These are phyloP conservation scores for Chironomus riparius DNA, from an alignment of 2,888 invertebrate genomes.

Conservation along the genomic window DNA sequence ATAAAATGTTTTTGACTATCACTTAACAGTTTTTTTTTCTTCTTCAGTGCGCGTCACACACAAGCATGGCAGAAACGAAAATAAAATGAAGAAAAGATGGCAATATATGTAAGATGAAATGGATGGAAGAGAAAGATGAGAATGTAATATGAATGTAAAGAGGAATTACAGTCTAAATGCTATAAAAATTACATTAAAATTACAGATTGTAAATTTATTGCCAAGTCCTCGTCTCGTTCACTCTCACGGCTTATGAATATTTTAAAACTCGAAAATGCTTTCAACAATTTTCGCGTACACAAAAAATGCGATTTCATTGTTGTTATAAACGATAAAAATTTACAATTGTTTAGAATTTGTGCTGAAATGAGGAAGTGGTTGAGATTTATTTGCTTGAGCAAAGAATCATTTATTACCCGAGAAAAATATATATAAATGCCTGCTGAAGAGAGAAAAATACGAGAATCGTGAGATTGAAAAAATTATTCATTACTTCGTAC, in stretches of 20 bases:
- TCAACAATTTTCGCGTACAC: neutral
- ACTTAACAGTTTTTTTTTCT: neutral
- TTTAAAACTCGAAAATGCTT: neutral
- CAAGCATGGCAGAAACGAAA: neutral
- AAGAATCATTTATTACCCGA: too few species aligned
- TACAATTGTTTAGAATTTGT: neutral
- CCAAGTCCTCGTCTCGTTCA: neutral
- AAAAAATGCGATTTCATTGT: neutral
- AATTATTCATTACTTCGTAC: too few species aligned
- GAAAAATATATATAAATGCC: too few species aligned
- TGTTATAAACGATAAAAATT: neutral
- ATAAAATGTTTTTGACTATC: slow-evolving; percentile 5
- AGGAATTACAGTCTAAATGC: neutral
- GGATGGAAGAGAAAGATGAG: neutral
- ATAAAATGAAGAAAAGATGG: neutral
- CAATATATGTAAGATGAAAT: too few species aligned
- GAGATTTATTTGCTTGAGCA: too few species aligned
- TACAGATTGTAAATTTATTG: slow-evolving; percentile 15
- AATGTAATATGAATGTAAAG: neutral
- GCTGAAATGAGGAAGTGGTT: too few species aligned
- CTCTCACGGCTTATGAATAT: neutral
- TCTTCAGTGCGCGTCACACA: neutral
- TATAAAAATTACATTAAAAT: slow-evolving; percentile 15
- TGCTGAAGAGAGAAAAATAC: too few species aligned
- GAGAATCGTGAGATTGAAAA: too few species aligned